Conservation (phyloP, 2,797 vertebrate genomes). For the Leptodactylus fallax region DNA sequence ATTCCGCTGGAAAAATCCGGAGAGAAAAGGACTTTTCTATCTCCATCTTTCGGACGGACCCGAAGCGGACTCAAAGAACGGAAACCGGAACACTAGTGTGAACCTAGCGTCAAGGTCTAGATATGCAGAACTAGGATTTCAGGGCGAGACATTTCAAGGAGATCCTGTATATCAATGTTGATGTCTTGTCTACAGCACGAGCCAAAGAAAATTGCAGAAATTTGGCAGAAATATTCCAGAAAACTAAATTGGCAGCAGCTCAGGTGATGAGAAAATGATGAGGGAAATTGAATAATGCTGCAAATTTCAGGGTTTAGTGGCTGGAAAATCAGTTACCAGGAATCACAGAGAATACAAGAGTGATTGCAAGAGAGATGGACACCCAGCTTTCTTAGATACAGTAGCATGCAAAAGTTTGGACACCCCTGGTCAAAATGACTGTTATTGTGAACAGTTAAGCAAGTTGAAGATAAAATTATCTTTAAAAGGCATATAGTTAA, state of each 20-base stretch:
- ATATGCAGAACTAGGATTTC: neutral
- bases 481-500: too few relatives aligned
- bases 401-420: too few relatives aligned
- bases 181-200: neutral
- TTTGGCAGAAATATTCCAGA: neutral
- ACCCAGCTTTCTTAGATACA: neutral
- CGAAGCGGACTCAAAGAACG: too few relatives aligned
- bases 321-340: neutral
- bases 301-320: neutral
- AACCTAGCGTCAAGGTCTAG: neutral
- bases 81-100: too few relatives aligned
- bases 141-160: neutral
- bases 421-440: too few relatives aligned
- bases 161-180: neutral
- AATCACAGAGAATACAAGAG: too few relatives aligned
- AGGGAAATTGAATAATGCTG: neutral
- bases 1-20: too few relatives aligned
- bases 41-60: too few relatives aligned
- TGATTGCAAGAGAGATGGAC: too few relatives aligned
- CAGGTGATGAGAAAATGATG: neutral
- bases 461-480: too few relatives aligned
- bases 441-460: too few relatives aligned
- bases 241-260: neutral
- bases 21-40: too few relatives aligned
- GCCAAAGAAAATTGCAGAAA: neutral